Conservation (phyloP, 2,113 vertebrate species). For the Clinocottus analis region DNA sequence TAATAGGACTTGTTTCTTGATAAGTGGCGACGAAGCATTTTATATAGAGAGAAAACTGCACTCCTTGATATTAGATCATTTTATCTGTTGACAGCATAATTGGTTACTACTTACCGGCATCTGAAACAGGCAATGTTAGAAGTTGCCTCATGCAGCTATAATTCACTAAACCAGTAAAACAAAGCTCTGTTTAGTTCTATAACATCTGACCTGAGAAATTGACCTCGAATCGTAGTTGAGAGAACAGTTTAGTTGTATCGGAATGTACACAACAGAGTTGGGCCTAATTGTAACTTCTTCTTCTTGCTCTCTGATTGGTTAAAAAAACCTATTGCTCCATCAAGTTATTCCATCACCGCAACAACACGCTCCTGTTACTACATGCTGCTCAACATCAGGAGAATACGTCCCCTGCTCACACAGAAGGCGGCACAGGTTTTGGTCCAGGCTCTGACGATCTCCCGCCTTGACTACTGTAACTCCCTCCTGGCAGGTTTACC, state of each 20-base stretch:
- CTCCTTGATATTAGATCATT: background rate
- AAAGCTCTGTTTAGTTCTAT: background rate
- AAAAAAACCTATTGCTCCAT: no score
- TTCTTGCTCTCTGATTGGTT: background rate
- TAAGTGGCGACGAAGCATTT: background rate
- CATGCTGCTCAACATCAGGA: no score
- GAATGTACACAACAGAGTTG: background rate
- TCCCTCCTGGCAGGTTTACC: no score
- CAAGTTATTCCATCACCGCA: no score
- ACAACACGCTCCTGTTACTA: no score
- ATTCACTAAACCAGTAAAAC: background rate
- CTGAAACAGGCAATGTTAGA: constrained; percentile 1
- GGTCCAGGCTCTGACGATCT: no score
- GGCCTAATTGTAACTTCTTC: background rate
- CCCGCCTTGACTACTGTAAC: no score
- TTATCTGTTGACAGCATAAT: background rate
- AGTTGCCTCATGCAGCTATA: constrained; percentile 1
- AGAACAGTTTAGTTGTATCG: background rate
- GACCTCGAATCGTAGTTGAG: background rate
- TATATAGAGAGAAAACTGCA: background rate
- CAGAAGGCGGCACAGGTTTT: no score
- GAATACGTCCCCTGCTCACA: no score
- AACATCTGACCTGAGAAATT: constrained; percentile 24
- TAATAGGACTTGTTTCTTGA: background rate
- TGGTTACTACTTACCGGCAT: background rate